Base-by-base conservation (phyloP, 2,888 invertebrate genomes). In the Plebejus argus region DNA sequence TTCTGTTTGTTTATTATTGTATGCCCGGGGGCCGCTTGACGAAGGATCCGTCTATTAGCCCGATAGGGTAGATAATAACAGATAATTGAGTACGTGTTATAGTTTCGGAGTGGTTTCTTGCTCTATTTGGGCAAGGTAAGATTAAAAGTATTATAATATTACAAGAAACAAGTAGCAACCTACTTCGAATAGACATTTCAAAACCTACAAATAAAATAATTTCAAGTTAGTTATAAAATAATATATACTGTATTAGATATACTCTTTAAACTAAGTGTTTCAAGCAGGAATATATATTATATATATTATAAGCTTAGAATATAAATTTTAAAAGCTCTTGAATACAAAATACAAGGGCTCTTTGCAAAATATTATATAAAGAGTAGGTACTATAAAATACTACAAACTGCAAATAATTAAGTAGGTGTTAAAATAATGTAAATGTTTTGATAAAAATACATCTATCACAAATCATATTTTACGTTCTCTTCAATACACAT, bases 1-100 rank as follows among this genome's bases (percentile, higher is more conserved):
- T 91, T 92, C 85, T 91, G 89, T 92, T 92, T 92, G 91, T 89
- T 89, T 88, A 91, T 88, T 88, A 89, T 90, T 88, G 87, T 89
- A 86, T 89, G 85, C 86, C 86, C 85, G 83, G 85, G 85, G 85
- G 87, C 88, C 91, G 89, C 92, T 92, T 92, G 90, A 89, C 84
- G 86, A 89, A 84, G 86, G 86, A 83, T 85, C 88, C 86, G 81
- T 87, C 89, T 89, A 90, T 91, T 89, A 89, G 87, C 86, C 15
- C n/a, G 72, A 28, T 56, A 39, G 39, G 56, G 58, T 8, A 72
- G 72, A 39, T n/a, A 66, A 66, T 66, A 66, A 66, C 20, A 83
- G 81, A 79, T 81, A 82, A 84, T 82, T 86, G 82, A 83, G 83
- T 82, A 72, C 39, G 20, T 45, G 72, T 72, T 45, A 71, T 39